Base-by-base conservation (phyloP, 2,888 invertebrate species). In the Agriopis aurantiaria region DNA sequence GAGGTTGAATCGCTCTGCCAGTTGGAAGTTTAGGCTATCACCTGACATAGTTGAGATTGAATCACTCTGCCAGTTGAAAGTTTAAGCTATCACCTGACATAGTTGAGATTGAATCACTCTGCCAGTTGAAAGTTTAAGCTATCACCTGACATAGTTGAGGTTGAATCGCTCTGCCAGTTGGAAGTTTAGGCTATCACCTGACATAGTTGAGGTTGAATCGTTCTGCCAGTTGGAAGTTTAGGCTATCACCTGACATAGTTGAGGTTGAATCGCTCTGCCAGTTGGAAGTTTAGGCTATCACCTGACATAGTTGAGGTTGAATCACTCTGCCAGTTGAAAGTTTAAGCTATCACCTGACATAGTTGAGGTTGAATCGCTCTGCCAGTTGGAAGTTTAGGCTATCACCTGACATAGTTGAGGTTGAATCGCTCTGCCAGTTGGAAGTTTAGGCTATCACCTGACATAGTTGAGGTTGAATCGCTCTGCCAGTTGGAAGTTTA, bases 1-100 rank as follows among this genome's bases (percentile, higher is more conserved):
- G 48, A 41, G 95, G 90, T 98, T 97, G 89, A 99, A 99, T 79
- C 98, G 91, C 85, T 98, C 97, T 0, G 99, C 99, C 77, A 99
- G 95, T 86, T 99, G 99, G 95, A 99, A 99, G 95, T 99, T 9
- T 9, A 43, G 43, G 43, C 43, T 43, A 8, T 3, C 12, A 48
- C 48, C 48, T 48, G 48, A 48, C 3, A n/a, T 48, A n/a, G n/a
- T 48, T 12, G n/a, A 48, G 48, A 12, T 48, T 48, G 48, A 48
- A 43, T 10, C 5, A 0, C 8, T 43, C 8, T 10, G 43, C 8
- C 43, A 7, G 43, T 0, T 43, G 43, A 9, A 43, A 43, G 43
- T 43, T 10, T 10, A 43, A 9, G 43, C 43, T 43, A 43, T 10
- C 12, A 48, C 48, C n/a, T 48, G 48, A 48, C 6, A n/a, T 48